These are phyloP conservation scores for Stictonetta naevosa DNA, from an alignment of 2,113 vertebrate genomes.

Conservation along the genomic window DNA sequence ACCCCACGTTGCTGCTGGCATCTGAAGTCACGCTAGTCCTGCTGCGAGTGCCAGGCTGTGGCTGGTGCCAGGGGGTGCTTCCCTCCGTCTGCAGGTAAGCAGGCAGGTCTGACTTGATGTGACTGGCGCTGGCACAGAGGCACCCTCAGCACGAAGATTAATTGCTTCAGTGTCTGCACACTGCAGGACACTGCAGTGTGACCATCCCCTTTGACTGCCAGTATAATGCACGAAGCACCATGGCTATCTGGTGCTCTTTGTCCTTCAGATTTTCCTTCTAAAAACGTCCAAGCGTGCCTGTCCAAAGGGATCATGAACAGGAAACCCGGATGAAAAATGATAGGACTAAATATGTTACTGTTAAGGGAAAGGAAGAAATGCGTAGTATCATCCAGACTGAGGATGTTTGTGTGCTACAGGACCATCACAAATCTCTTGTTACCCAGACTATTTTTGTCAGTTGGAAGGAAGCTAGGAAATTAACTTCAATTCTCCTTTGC, in stretches of 20 bases:
- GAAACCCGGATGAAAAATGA: background rate
- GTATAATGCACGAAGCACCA: background rate
- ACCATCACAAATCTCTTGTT: background rate
- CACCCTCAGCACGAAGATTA: constrained; percentile 15
- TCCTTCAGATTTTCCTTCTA: background rate
- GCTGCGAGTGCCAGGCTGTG: background rate
- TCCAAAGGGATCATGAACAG: background rate
- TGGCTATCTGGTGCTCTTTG: background rate
- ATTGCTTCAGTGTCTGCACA: constrained; percentile 12
- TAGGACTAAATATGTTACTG: background rate
- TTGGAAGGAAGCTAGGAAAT: background rate
- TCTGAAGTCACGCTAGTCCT: background rate
- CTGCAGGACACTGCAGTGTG: background rate
- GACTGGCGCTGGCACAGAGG: background rate
- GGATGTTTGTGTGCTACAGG: fast-evolving
- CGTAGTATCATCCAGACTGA: background rate
- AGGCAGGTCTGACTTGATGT: constrained; percentile 20
- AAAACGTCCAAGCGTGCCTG: background rate
- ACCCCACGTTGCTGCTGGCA: background rate
- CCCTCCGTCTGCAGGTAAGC: background rate
- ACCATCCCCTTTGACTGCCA: background rate
- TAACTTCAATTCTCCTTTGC: background rate
- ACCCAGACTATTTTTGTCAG: background rate
- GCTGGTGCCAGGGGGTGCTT: background rate
- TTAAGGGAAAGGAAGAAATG: background rate